A percentile compares a stretch with the other conserved stretches of the same genome.
phyloP scores from a whole-genome alignment of 2,113 vertebrate species.

The Chaenocephalus aceratus region DNA sequence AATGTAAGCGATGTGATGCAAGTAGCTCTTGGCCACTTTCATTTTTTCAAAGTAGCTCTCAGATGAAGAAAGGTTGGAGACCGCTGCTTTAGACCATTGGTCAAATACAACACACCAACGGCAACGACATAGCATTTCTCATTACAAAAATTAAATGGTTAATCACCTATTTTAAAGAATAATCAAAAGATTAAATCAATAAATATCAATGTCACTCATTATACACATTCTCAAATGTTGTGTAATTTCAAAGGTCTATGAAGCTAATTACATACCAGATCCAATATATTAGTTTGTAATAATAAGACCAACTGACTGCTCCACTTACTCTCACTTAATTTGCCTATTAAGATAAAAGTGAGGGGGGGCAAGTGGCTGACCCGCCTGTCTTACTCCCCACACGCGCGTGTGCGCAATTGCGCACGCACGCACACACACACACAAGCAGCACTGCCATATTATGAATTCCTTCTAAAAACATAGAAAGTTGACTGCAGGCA shows the following conservation, averaged over 20 bases:
- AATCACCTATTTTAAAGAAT: not conserved
- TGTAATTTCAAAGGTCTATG: slow-evolving; percentile 30
- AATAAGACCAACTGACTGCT: slow-evolving; percentile 41
- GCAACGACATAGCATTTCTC: slow-evolving; percentile 1
- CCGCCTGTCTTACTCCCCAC: not conserved
- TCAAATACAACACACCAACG: not conserved
- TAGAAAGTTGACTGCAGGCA: not conserved
- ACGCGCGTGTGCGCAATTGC: too few relatives aligned
- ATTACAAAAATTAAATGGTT: not conserved
- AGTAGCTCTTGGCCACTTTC: too few relatives aligned
- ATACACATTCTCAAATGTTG: slow-evolving; percentile 22
- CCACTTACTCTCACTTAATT: slow-evolving; percentile 56
- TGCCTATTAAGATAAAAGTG: slow-evolving; percentile 53
- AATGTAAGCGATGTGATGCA: too few relatives aligned
- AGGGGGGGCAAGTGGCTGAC: slow-evolving; percentile 26
- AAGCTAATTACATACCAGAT: slow-evolving; percentile 42
- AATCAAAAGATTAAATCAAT: not conserved
- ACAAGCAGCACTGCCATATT: not conserved
- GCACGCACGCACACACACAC: not conserved
- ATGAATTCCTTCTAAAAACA: not conserved
- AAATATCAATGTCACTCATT: not conserved
- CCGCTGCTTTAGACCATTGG: too few relatives aligned
- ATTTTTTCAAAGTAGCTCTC: too few relatives aligned
- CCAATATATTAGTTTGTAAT: slow-evolving; percentile 52
- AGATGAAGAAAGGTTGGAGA: too few relatives aligned